These are phyloP conservation scores for Dendrolimus punctatus DNA, from an alignment of 1,140 invertebrate species.

Conservation along the genomic window DNA sequence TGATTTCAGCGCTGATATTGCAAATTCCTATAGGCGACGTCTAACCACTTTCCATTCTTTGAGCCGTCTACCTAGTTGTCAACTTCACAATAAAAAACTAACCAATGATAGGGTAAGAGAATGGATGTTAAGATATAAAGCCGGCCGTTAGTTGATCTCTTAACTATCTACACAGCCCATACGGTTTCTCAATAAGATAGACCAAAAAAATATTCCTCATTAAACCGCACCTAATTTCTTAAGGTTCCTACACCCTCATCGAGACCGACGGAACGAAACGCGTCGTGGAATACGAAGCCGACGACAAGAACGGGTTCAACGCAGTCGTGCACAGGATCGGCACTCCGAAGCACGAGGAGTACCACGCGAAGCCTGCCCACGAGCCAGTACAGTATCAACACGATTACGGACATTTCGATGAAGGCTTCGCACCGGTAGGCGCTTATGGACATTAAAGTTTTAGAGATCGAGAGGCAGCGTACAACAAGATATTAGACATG, in stretches of 20 bases:
- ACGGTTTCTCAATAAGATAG: too few relatives aligned
- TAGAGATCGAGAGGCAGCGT: neutral
- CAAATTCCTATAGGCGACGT: too few relatives aligned
- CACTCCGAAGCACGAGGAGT: slow-evolving; percentile 40
- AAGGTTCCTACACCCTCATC: slow-evolving; percentile 71
- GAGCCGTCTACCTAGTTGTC: too few relatives aligned
- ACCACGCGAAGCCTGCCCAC: slow-evolving; percentile 28
- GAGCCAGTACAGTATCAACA: slow-evolving; percentile 32
- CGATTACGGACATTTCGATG: slow-evolving; percentile 40
- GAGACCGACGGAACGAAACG: slow-evolving; percentile 75
- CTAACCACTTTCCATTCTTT: too few relatives aligned
- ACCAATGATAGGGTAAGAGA: too few relatives aligned
- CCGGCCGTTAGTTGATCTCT: too few relatives aligned
- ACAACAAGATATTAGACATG: too few relatives aligned
- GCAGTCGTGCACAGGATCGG: slow-evolving; percentile 74
- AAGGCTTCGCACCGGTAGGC: slow-evolving; percentile 39
- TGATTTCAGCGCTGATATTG: too few relatives aligned
- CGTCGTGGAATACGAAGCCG: slow-evolving; percentile 74
- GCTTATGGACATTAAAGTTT: slow-evolving; percentile 34
- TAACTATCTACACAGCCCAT: too few relatives aligned
- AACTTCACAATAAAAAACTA: too few relatives aligned
- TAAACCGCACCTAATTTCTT: slow-evolving; percentile 1
- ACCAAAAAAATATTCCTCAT: too few relatives aligned
- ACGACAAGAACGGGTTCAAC: slow-evolving; percentile 75
- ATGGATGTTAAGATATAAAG: too few relatives aligned